phyloP scores from a whole-genome alignment of 2,113 vertebrate genomes.

The Cheilinus undulatus region DNA sequence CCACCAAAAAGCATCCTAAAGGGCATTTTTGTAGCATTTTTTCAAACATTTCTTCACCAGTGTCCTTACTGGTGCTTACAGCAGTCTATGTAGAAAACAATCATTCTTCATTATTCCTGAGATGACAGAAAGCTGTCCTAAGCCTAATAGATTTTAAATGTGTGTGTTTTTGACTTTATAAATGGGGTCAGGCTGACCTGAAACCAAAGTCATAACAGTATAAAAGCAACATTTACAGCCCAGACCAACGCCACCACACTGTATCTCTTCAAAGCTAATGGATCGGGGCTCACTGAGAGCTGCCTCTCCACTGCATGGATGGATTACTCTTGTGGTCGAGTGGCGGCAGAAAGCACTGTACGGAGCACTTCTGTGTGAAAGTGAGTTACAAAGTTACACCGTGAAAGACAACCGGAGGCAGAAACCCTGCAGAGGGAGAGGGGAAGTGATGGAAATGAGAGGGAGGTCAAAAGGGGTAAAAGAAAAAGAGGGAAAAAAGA shows the following conservation, averaged over 20 bases:
- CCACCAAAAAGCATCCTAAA: too few species aligned
- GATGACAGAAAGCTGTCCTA: not conserved
- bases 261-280: constrained; percentile 25
- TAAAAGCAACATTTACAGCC: constrained; percentile 2
- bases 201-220: constrained; percentile 2
- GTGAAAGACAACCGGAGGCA: constrained; percentile 19
- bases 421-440: not conserved
- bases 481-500: not conserved
- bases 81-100: too few species aligned
- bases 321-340: constrained; percentile 18
- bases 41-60: too few species aligned
- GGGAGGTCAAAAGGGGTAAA: constrained; percentile 18
- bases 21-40: too few species aligned
- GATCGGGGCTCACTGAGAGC: not conserved
- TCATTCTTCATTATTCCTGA: not conserved
- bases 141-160: not conserved
- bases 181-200: constrained; percentile 13
- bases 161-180: not conserved
- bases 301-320: constrained; percentile 22
- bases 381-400: constrained; percentile 11
- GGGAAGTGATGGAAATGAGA: constrained; percentile 21
- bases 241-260: not conserved
- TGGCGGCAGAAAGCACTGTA: constrained; percentile 11
- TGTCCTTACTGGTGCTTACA: too few species aligned
- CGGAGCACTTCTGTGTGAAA: constrained; percentile 19